A percentile compares a stretch with the other conserved stretches of the same genome.
Conservation (phyloP, 2,113 vertebrate species). For the Mesocricetus auratus region DNA sequence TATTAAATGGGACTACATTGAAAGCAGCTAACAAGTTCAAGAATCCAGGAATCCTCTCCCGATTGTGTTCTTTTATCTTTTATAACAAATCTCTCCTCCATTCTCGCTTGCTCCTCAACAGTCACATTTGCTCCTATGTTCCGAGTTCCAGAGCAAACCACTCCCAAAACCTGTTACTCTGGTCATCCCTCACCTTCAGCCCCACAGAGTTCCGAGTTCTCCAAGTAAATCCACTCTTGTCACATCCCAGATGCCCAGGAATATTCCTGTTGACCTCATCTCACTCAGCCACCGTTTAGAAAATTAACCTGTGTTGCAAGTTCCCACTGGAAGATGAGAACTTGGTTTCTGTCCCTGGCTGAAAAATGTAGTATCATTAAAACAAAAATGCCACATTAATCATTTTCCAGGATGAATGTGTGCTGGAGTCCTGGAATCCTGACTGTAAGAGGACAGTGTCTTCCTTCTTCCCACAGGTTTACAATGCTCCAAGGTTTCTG, state of each 20-base stretch:
- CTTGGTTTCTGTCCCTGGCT: not conserved
- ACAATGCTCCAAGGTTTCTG: slow-evolving; percentile 19
- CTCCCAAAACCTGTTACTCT: not conserved
- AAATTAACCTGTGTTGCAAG: not conserved
- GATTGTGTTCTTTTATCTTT: not conserved
- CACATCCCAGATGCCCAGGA: not conserved
- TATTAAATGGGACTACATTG: not conserved
- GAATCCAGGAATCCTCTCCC: not conserved
- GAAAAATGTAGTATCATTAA: not conserved
- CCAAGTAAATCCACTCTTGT: accelerated
- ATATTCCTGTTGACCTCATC: not conserved
- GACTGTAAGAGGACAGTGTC: not conserved
- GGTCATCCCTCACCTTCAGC: not conserved
- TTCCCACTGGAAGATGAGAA: not conserved
- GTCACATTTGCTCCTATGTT: not conserved
- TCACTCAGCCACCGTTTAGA: not conserved
- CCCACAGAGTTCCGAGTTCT: not conserved
- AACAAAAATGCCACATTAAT: not conserved
- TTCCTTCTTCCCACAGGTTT: not conserved
- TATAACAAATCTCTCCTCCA: too few species aligned
- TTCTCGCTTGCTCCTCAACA: not conserved
- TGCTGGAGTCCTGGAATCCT: not conserved
- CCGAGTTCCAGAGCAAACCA: not conserved
- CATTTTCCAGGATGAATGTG: not conserved
- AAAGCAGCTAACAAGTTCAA: not conserved